These are phyloP conservation scores for Hiodon tergisus DNA, from an alignment of 2,113 vertebrate genomes.

Conservation along the genomic window DNA sequence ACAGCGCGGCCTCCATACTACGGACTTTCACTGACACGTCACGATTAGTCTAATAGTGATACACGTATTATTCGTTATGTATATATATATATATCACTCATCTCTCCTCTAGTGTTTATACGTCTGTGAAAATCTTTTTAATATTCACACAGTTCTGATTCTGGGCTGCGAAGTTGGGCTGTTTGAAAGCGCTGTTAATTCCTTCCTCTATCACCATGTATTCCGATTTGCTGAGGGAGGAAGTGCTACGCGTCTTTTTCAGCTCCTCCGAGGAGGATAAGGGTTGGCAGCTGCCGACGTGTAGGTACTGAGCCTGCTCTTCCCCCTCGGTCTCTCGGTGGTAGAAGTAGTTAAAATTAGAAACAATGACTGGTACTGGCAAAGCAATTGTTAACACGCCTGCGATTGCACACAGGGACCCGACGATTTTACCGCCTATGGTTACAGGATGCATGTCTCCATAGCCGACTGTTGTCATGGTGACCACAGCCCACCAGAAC, in stretches of 20 bases:
- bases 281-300: conserved; percentile 90
- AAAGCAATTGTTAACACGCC: conserved; percentile 93
- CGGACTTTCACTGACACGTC: conserved; percentile 31
- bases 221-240: conserved; percentile 92
- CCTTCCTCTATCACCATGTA: conserved; percentile 95
- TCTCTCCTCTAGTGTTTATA: conserved; percentile 62
- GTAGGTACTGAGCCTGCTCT: conserved; percentile 93
- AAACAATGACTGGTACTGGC: conserved; percentile 95
- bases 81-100: conserved; percentile 6
- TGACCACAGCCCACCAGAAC: conserved; percentile 99
- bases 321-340: conserved; percentile 94
- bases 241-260: conserved; percentile 81
- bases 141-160: conserved; percentile 88
- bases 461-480: conserved; percentile 96
- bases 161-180: conserved; percentile 76
- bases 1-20: conserved; percentile 26
- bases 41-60: conserved; percentile 21
- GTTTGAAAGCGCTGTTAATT: conserved; percentile 82
- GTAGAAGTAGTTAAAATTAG: conserved; percentile 98
- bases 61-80: conserved; percentile 6
- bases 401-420: conserved; percentile 90
- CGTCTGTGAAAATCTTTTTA: conserved; percentile 96
- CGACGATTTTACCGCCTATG: conserved; percentile 95
- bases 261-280: conserved; percentile 81
- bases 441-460: conserved; percentile 98